A percentile compares a stretch with the other conserved stretches of the same genome.
Evolutionary conservation across 2,888 invertebrate species (phyloP).

Genomic region (Drosophila lutescens): DNA sequence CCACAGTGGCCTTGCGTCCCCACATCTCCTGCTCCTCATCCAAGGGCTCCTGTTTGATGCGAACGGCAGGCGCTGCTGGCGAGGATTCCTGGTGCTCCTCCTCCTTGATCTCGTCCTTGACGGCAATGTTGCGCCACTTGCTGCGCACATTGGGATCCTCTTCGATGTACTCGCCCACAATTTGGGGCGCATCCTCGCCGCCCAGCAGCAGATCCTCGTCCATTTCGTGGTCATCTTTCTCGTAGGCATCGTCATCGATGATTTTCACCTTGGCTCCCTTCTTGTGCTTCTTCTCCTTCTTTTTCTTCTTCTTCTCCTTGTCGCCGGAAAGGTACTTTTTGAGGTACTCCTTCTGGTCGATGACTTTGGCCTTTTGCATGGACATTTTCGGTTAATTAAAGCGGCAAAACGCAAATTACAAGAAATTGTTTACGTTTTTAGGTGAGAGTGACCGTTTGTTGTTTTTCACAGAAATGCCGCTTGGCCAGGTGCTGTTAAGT

Average conservation of each 20-base stretch:
- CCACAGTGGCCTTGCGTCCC: constrained; percentile 64
- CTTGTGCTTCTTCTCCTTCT: constrained; percentile 81
- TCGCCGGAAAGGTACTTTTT: constrained; percentile 90
- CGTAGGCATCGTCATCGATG: constrained; percentile 91
- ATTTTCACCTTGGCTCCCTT: constrained; percentile 87
- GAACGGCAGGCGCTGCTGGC: constrained; percentile 11
- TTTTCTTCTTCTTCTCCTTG: constrained; percentile 87
- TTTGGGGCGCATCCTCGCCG: constrained; percentile 95
- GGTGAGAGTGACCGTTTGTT: background rate
- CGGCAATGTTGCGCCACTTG: constrained; percentile 83
- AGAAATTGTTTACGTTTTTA: constrained; percentile 23
- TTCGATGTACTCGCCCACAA: constrained; percentile 92
- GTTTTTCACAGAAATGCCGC: background rate
- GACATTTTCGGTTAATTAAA: constrained; percentile 61
- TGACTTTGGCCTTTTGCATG: constrained; percentile 75
- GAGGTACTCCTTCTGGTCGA: constrained; percentile 91
- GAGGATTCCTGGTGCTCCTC: constrained; percentile 33
- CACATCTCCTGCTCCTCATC: constrained; percentile 59
- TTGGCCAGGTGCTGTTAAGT: background rate
- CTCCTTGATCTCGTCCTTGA: constrained; percentile 64
- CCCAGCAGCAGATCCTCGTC: constrained; percentile 88
- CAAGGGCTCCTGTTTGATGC: constrained; percentile 46
- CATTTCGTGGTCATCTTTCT: constrained; percentile 85
- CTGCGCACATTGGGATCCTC: constrained; percentile 88
- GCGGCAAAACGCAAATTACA: background rate